These are phyloP conservation scores for Cecidostiba fungosa DNA, from an alignment of 2,888 invertebrate genomes.

Conservation along the genomic window DNA sequence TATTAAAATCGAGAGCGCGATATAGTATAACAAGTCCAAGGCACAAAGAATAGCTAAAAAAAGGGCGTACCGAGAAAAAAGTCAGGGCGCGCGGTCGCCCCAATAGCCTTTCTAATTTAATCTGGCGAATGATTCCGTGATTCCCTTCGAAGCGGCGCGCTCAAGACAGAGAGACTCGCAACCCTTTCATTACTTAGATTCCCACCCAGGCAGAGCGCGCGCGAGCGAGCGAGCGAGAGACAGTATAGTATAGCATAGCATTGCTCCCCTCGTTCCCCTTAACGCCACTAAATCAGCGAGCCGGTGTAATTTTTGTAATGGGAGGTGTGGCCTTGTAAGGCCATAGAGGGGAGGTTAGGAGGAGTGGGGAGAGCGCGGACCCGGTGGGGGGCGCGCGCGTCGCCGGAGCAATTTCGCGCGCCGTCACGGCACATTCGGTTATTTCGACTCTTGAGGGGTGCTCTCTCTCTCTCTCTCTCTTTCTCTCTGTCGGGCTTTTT, in stretches of 20 bases:
- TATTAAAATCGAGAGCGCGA: conserved; percentile 40
- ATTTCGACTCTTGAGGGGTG: conserved; percentile 67
- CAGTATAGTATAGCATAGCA: background rate
- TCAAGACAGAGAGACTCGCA: conserved; percentile 65
- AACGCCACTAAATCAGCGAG: conserved; percentile 79
- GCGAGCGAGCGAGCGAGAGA: conserved; percentile 25
- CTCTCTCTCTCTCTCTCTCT: conserved; percentile 7
- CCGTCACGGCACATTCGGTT: conserved; percentile 53
- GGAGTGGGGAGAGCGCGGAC: conserved; percentile 55
- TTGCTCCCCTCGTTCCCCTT: conserved; percentile 57
- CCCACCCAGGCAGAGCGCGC: conserved; percentile 66
- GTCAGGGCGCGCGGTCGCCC: conserved; percentile 46
- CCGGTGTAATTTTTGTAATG: conserved; percentile 80
- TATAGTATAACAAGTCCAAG: background rate
- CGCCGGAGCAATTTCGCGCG: conserved; percentile 53
- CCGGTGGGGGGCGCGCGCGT: background rate
- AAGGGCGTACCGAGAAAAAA: conserved; percentile 52
- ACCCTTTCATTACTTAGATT: conserved; percentile 69
- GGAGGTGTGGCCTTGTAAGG: conserved; percentile 79
- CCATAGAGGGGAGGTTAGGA: conserved; percentile 64
- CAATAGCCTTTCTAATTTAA: conserved; percentile 79
- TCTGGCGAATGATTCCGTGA: conserved; percentile 80
- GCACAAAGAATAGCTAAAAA: background rate
- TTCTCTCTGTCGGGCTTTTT: background rate
- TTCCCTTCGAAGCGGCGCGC: conserved; percentile 72